A percentile compares a stretch with the other conserved stretches of the same genome.
phyloP scores from a whole-genome alignment of 2,888 invertebrate species.

The Cactoblastis cactorum region DNA sequence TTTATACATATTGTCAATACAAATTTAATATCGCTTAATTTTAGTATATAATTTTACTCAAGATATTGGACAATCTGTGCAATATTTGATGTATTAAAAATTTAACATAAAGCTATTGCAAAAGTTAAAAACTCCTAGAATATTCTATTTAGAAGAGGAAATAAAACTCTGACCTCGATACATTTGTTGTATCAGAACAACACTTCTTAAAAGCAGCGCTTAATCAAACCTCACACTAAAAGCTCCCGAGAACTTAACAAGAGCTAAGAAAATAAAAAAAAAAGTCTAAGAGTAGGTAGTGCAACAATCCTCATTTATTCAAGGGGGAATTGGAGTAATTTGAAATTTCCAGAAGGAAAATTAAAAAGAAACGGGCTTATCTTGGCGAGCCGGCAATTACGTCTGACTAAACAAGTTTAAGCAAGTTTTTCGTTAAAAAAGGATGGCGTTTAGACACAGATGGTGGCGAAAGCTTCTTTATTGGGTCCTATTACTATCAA shows the following conservation, averaged over 20 bases:
- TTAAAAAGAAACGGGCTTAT: conserved; percentile 69
- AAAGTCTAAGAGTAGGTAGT: conserved; percentile 36
- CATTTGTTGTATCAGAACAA: conserved; percentile 22
- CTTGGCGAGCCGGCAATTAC: conserved; percentile 56
- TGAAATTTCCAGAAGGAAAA: conserved; percentile 65
- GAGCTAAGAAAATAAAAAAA: conserved; percentile 48
- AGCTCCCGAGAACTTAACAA: conserved; percentile 33
- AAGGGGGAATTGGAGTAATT: conserved; percentile 63
- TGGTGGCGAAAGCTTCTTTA: no score
- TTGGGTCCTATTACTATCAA: no score
- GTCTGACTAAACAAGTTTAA: conserved; percentile 44
- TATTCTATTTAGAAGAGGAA: background rate
- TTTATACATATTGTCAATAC: no score
- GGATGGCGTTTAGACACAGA: background rate
- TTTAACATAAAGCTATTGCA: no score
- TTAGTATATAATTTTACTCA: no score
- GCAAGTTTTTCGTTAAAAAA: conserved; percentile 19
- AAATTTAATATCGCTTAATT: no score
- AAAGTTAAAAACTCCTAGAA: no score
- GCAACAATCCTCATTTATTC: conserved; percentile 59
- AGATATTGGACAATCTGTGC: no score
- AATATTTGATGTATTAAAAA: no score
- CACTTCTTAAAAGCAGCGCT: conserved; percentile 28
- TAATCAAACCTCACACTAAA: conserved; percentile 43
- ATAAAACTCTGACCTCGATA: background rate